Base-by-base conservation (phyloP, 2,797 vertebrate species). In the Prionace glauca region DNA sequence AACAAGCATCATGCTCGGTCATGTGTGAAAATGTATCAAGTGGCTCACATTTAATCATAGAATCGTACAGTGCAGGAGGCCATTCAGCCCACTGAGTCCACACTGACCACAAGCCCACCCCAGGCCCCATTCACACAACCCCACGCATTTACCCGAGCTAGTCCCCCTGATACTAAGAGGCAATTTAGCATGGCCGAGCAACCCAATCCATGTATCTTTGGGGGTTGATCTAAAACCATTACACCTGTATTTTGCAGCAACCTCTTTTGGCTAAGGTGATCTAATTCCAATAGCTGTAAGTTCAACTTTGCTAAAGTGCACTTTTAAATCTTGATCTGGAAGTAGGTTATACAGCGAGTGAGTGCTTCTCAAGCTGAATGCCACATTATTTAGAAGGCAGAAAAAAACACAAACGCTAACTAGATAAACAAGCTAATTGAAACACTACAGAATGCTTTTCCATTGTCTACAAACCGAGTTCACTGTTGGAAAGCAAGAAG, bases 271-370 rank as follows among this genome's bases (percentile, higher is more conserved):
- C 32, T 14, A 56, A 74, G 45, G 45, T 32, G 45, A 95, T 95
- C 93, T 56, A 72, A 56, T 56, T 74, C 56, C 26, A 50, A 32
- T 7, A 95, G 50, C 71, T 95, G 50, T 56, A 77, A 56, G 93
- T 41, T 72, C 56, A 77, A 77, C 29, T 72, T 95, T 95, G 71
- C 71, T 77, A 95, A 77, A 95, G 93, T 95, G 71, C 93, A 95
- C 93, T 77, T 71, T 95, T 74, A 95, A 95, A 95, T 95, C 45
- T 60, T 77, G 90, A 69, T 92, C 62, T 60, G 29, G 26, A 77
- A 74, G 77, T 72, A 95, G 71, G 93, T 71, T 36, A 45, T 11
- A 16, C 88, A 91, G 56, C 88, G n/a, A 62, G 22, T 29, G 10
- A 32, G 71, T 11, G 9, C 18, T 29, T 69, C 16, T 69, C 81